These are phyloP conservation scores for Lycaon pictus DNA, from an alignment of 2,113 vertebrate species.

Conservation along the genomic window DNA sequence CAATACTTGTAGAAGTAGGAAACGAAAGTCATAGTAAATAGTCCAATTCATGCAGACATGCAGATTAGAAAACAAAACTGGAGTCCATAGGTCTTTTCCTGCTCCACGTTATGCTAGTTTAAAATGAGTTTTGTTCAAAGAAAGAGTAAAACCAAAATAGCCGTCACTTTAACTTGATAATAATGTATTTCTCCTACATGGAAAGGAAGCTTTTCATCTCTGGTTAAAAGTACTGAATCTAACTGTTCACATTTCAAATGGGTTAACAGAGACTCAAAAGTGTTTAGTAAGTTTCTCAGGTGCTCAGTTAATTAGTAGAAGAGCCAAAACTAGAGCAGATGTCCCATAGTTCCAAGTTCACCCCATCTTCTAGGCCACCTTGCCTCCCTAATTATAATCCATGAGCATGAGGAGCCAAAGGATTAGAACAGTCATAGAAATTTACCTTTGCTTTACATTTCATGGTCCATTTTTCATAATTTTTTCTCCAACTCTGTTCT, in stretches of 20 bases:
- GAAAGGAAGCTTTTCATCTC: neutral
- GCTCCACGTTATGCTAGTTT: neutral
- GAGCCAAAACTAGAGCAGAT: neutral
- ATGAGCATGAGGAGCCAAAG: neutral
- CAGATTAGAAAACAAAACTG: neutral
- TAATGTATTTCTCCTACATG: neutral
- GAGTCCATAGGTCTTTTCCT: neutral
- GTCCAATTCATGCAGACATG: neutral
- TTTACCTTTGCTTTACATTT: neutral
- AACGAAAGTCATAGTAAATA: neutral
- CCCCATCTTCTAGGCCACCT: neutral
- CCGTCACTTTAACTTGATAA: neutral
- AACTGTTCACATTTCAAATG: neutral
- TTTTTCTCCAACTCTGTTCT: neutral
- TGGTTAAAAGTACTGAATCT: neutral
- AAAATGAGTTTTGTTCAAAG: neutral
- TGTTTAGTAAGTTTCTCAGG: neutral
- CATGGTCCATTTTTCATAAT: neutral
- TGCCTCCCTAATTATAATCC: neutral
- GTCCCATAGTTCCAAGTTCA: neutral
- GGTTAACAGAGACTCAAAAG: neutral
- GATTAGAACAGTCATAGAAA: neutral
- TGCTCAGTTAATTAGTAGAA: neutral
- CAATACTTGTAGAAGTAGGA: neutral
- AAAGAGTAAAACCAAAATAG: conserved; percentile 2